Conservation (phyloP, 2,797 vertebrate species). For the Platyrinchus mystaceus region DNA sequence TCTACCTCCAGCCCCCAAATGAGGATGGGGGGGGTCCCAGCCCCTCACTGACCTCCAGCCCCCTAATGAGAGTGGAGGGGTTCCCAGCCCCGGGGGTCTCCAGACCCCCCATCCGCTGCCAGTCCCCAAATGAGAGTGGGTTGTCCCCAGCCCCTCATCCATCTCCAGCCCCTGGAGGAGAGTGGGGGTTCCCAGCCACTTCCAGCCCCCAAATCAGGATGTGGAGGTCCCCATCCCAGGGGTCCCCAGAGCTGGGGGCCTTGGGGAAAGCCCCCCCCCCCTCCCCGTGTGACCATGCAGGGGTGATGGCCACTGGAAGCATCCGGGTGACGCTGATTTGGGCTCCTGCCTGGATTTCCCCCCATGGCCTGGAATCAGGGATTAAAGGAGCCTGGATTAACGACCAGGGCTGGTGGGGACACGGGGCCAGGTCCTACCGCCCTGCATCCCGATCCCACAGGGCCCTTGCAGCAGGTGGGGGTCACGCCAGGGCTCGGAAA, state of each 20-base stretch:
- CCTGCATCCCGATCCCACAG: rapidly evolving
- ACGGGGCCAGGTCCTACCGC: rapidly evolving
- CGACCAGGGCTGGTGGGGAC: rapidly evolving
- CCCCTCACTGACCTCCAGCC: neutral
- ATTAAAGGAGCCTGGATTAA: neutral
- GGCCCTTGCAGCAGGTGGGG: rapidly evolving
- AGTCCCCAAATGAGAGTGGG: rapidly evolving
- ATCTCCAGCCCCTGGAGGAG: rapidly evolving
- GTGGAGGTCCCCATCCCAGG: rapidly evolving
- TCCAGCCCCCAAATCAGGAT: neutral
- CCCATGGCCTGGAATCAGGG: rapidly evolving
- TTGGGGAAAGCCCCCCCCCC: rapidly evolving
- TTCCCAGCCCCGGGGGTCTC: neutral
- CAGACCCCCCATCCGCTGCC: neutral
- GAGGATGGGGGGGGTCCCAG: neutral
- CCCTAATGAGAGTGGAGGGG: neutral
- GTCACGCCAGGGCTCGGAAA: rapidly evolving
- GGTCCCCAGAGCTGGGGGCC: neutral
- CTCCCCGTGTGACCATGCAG: rapidly evolving
- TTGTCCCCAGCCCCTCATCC: neutral
- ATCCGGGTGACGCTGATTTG: rapidly evolving
- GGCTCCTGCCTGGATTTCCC: neutral
- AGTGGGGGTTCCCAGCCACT: neutral
- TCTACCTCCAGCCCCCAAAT: neutral
- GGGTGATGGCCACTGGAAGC: neutral